Evolutionary conservation across 2,888 invertebrate genomes (phyloP).

Genomic region (Netelia fuscicornis): DNA sequence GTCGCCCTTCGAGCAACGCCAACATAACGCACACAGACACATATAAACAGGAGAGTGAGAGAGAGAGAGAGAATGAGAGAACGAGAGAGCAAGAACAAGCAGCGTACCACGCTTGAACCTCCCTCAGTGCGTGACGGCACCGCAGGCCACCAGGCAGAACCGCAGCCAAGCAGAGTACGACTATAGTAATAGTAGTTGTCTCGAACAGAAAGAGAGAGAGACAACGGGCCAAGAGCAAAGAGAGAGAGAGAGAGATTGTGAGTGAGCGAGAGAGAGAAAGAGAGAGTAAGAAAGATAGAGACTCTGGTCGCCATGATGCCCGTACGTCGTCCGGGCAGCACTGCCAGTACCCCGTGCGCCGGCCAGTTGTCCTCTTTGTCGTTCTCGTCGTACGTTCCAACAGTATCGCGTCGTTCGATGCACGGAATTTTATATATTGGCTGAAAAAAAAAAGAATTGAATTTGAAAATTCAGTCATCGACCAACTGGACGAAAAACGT

Average conservation of each 20-base stretch:
- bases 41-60: slow-evolving; percentile 1
- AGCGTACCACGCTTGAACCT: slow-evolving; percentile 67
- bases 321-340: slow-evolving; percentile 74
- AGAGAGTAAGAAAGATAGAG: slow-evolving; percentile 60
- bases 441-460: not conserved
- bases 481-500: not conserved
- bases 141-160: slow-evolving; percentile 64
- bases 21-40: slow-evolving; percentile 37
- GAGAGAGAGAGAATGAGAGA: slow-evolving; percentile 15
- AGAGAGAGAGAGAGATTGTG: not conserved
- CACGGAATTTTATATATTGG: not conserved
- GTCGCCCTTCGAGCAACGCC: slow-evolving; percentile 52
- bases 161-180: slow-evolving; percentile 23
- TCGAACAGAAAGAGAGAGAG: slow-evolving; percentile 63
- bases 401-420: slow-evolving; percentile 5
- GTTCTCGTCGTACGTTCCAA: slow-evolving; percentile 30
- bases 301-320: slow-evolving; percentile 71
- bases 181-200: slow-evolving; percentile 60
- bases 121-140: slow-evolving; percentile 79
- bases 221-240: not conserved
- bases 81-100: slow-evolving; percentile 17
- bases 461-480: too few species aligned
- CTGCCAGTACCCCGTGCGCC: slow-evolving; percentile 46
- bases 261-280: slow-evolving; percentile 13
- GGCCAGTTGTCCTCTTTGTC: slow-evolving; percentile 70